Base-by-base conservation (phyloP, 2,888 invertebrate species). In the Chloroclysta siterata region DNA sequence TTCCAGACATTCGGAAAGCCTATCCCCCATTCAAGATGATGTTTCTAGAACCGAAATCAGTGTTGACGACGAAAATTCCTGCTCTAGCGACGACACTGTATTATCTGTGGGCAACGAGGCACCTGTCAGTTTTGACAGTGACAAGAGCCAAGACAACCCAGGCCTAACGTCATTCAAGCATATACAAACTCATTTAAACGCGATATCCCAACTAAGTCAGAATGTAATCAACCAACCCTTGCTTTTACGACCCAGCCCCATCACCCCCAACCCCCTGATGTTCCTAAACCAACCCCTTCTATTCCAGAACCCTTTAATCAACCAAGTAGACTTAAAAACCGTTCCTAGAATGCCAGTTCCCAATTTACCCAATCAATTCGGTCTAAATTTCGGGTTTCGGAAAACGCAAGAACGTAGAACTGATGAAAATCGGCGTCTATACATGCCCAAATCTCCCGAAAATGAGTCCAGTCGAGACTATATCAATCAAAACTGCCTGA, bases 101-200 rank as follows among this genome's bases (percentile, higher is more conserved):
- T 81, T 97, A 39, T 97, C 97, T 72, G 97, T 97, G 69, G 97
- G 97, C 6, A 96, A 97, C 79, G 97, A 97, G 75, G 95, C 94
- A 1, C 94, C 94, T 22, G 89, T 94, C 2, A 82, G 75, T 42
- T 88, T 80, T 33, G 80, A 80, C 17, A 84, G 84, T 3, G 84
- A 87, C 44, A 60, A 44, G 8, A 85, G 79, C 64, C 70, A 74
- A 13, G 75, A 84, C 13, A 76, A 81, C 0, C 90, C 86, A 69
- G 87, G 87, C 0, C 76, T 94, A n/a, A 90, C 94, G 0, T 94
- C 94, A 0, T 95, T 95, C 69, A 95, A 94, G 76, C 95, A 95
- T 67, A 95, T 95, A 72, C 95, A 95, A 71, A 95, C 95, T 10
- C 95, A 95, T 74, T 72, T 95, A 36, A 95, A 95, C 74, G 95